phyloP scores from a whole-genome alignment of 2,888 invertebrate genomes.

The Troilus luridus region DNA sequence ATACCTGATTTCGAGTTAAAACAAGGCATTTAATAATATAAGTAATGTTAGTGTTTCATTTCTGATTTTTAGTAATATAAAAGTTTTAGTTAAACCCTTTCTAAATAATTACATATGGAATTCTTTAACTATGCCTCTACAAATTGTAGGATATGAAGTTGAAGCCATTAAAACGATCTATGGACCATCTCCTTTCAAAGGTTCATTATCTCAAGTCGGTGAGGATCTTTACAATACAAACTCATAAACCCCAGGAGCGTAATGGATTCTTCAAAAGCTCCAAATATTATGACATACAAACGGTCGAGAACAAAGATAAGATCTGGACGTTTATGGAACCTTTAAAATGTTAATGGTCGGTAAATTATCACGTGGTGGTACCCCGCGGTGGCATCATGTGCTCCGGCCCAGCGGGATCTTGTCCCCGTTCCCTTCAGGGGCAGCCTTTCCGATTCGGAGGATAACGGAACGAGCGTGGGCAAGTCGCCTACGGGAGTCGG shows the following conservation, averaged over 20 bases:
- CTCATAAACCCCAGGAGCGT: not conserved
- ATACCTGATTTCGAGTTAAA: too few species aligned
- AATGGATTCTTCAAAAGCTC: conserved; percentile 14
- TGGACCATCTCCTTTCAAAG: not conserved
- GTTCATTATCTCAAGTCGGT: not conserved
- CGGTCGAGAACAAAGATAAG: conserved; percentile 9
- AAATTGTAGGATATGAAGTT: not conserved
- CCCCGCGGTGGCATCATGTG: not conserved
- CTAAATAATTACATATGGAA: too few species aligned
- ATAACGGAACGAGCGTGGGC: conserved; percentile 40
- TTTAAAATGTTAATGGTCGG: not conserved
- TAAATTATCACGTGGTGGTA: conserved; percentile 6
- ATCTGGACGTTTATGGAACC: conserved; percentile 24
- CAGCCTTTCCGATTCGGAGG: not conserved
- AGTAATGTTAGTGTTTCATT: too few species aligned
- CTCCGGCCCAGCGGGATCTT: not conserved
- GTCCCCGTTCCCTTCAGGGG: not conserved
- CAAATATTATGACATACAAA: conserved; percentile 44
- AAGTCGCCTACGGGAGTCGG: conserved; percentile 49
- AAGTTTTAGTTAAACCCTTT: too few species aligned
- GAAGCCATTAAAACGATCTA: not conserved
- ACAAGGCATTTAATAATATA: too few species aligned
- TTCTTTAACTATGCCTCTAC: not conserved
- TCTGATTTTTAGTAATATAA: too few species aligned
- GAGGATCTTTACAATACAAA: not conserved